Percentiles rank a stretch among this genome's conserved stretches.
Evolutionary conservation across 2,797 vertebrate species (phyloP).

Genomic region (Epinephelus malabaricus): DNA sequence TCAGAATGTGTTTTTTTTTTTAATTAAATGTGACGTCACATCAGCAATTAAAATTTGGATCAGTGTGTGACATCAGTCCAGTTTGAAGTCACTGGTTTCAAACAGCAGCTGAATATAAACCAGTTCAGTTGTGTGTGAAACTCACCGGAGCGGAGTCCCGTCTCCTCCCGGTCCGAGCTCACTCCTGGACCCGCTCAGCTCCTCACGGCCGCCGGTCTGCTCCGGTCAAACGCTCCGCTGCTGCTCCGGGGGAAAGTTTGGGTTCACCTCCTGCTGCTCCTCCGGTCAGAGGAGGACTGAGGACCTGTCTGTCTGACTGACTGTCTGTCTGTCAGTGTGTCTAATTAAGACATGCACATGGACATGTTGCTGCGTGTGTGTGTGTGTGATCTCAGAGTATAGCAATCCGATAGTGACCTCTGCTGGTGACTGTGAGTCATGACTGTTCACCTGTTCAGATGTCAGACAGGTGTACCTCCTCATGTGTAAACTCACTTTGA

Average conservation of each 20-base stretch:
- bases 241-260: neutral
- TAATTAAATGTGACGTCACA: no score
- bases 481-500: constrained; percentile 36
- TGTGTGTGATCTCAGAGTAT: no score
- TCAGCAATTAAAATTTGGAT: no score
- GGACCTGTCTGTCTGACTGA: neutral
- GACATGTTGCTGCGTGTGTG: neutral
- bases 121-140: neutral
- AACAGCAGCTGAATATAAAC: no score
- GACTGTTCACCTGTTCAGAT: constrained; percentile 1
- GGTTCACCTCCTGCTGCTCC: constrained; percentile 21
- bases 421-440: neutral
- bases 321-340: neutral
- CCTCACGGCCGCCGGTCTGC: neutral
- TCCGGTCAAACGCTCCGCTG: neutral
- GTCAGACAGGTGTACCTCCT: constrained; percentile 29
- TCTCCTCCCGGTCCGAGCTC: neutral
- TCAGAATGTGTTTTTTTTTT: no score
- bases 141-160: constrained; percentile 36
- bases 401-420: neutral
- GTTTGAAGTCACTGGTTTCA: no score
- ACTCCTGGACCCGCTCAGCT: neutral
- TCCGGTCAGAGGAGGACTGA: no score
- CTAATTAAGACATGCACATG: neutral
- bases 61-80: no score